Conservation (phyloP, 2,113 vertebrate genomes). For the Strix uralensis region DNA sequence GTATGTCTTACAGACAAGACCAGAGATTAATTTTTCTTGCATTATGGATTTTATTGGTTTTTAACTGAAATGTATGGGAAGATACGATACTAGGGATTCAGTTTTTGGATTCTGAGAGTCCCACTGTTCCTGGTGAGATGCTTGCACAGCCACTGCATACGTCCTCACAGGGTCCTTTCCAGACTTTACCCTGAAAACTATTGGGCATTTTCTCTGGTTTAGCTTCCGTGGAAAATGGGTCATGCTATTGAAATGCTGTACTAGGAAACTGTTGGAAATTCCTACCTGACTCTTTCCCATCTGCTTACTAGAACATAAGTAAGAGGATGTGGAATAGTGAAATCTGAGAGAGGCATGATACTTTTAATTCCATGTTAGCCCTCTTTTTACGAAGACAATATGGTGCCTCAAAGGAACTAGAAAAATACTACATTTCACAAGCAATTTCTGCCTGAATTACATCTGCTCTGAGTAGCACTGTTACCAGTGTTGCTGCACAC, state of each 20-base stretch:
- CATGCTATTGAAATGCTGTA: background rate
- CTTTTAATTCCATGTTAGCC: background rate
- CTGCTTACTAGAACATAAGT: background rate
- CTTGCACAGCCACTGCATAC: background rate
- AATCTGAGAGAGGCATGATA: background rate
- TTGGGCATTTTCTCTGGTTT: background rate
- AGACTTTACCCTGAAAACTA: background rate
- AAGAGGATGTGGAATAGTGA: background rate
- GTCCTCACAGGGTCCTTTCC: rapidly evolving
- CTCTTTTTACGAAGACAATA: background rate
- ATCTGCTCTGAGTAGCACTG: background rate
- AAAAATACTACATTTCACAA: background rate
- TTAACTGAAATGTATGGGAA: background rate
- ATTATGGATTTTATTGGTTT: background rate
- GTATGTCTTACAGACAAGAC: background rate
- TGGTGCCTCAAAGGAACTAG: background rate
- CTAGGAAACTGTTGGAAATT: background rate
- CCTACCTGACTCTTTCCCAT: background rate
- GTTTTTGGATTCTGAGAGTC: background rate
- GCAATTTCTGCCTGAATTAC: background rate
- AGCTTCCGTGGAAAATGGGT: background rate
- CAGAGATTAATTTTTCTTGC: background rate
- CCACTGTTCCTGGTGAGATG: background rate
- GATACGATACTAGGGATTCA: background rate
- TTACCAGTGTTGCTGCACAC: background rate